phyloP scores from a whole-genome alignment of 2,797 vertebrate species.

The Chrosomus eos region DNA sequence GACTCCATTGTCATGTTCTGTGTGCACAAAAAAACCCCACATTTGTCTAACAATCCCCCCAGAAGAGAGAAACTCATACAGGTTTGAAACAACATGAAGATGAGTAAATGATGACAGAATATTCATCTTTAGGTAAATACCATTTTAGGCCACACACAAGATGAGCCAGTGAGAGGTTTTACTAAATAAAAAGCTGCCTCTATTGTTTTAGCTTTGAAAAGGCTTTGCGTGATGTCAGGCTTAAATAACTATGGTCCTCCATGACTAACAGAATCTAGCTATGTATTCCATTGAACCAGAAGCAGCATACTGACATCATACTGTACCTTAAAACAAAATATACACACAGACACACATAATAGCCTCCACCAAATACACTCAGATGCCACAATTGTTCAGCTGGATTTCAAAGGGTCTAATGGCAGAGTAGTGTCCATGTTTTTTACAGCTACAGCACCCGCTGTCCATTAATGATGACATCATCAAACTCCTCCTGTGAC shows the following conservation, averaged over 20 bases:
- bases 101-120: not conserved
- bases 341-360: slow-evolving; percentile 32
- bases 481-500: slow-evolving; percentile 78
- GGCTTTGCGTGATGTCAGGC: slow-evolving; percentile 1
- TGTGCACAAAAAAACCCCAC: not conserved
- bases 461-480: slow-evolving; percentile 78
- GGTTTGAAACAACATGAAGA: not conserved
- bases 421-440: slow-evolving; percentile 31
- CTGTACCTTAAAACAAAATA: slow-evolving; percentile 31
- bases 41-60: not conserved
- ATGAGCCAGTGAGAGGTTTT: slow-evolving; percentile 14
- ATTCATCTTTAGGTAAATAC: not conserved
- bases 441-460: slow-evolving; percentile 61
- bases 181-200: slow-evolving; percentile 28
- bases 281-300: not conserved
- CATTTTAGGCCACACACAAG: not conserved
- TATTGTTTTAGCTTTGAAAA: slow-evolving; percentile 17
- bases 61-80: not conserved
- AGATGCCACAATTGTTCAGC: slow-evolving; percentile 15
- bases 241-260: not conserved
- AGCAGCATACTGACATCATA: slow-evolving; percentile 30
- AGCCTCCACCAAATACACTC: slow-evolving; percentile 30
- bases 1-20: not conserved
- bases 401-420: slow-evolving; percentile 19
- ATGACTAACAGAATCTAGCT: slow-evolving; percentile 5